Evolutionary conservation across 2,113 vertebrate genomes (phyloP).

Genomic region (Brevimyrus niger): DNA sequence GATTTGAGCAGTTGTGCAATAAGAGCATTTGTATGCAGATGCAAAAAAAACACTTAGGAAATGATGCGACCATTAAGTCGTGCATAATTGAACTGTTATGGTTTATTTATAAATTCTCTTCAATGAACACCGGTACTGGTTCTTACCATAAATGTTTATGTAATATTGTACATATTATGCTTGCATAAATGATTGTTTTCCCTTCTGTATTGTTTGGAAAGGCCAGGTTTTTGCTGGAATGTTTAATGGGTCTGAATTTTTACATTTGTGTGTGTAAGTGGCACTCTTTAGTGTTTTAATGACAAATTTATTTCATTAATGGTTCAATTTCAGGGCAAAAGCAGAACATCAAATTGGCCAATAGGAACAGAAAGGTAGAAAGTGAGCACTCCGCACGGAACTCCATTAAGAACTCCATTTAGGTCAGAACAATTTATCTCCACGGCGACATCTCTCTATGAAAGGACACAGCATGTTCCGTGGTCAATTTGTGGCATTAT

Average conservation of each 20-base stretch:
- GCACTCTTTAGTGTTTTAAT: not conserved
- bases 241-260: not conserved
- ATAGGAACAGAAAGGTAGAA: not conserved
- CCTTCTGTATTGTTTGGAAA: not conserved
- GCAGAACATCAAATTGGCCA: not conserved
- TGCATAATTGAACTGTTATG: not conserved
- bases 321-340: conserved; percentile 30
- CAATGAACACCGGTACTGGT: not conserved
- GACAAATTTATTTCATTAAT: conserved; percentile 33
- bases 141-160: not conserved
- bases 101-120: not conserved
- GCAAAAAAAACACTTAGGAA: not conserved
- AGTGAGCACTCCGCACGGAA: not conserved
- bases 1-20: not conserved
- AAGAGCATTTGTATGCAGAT: not conserved
- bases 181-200: not conserved
- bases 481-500: conserved; percentile 3
- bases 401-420: conserved; percentile 24
- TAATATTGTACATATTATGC: not conserved
- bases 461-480: not conserved
- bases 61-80: not conserved
- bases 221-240: not conserved
- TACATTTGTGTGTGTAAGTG: not conserved
- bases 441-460: not conserved
- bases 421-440: conserved; percentile 23